Evolutionary conservation across 2,113 vertebrate genomes (phyloP), one percentile per base, ranked within the genome.

Genomic region (Austrofundulus limnaeus): DNA sequence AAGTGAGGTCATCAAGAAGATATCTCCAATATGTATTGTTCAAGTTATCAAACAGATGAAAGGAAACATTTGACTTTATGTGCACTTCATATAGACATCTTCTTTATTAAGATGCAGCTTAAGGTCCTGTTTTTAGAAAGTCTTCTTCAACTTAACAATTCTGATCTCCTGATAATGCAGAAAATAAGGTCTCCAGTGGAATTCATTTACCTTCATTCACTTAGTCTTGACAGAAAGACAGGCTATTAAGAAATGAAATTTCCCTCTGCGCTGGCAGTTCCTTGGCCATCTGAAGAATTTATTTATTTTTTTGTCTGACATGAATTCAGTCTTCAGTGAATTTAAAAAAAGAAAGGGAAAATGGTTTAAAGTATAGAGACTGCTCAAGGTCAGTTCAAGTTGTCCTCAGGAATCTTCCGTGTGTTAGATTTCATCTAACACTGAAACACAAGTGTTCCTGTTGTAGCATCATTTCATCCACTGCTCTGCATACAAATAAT

Each of bases 331-430:
- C 57, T 66, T 78, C 63, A 52, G 45, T 70, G 16, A 51, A 69
- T 51, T 49, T 17, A 38, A 15, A 37, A 46, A 20, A 43, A 20
- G 16, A 51, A 42, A n/a, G n/a, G 16, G 19, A 50, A 28, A 56
- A 38, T 19, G 12, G 39, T 5, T 67, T 67, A 42, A 31, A 53
- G 39, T 13, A 41, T 24, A 20, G 55, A 56, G 45, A 37, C 69
- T 52, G 63, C 75, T 58, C 50, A 34, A 42, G n/a, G 43, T 67
- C 56, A n/a, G n/a, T n/a, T 62, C 13, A 31, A 16, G 3, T 43
- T 24, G 24, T 69, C 67, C 58, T 72, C 57, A 1, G n/a, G n/a
- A n/a, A 21, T 79, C 73, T 76, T 83, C 56, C 62, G 31, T 21
- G 52, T 15, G 39, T 45, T 12, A 69, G 57, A 61, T 24, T 56